Evolutionary conservation across 2,113 vertebrate species (phyloP).

Genomic region (Cromileptes altivelis): DNA sequence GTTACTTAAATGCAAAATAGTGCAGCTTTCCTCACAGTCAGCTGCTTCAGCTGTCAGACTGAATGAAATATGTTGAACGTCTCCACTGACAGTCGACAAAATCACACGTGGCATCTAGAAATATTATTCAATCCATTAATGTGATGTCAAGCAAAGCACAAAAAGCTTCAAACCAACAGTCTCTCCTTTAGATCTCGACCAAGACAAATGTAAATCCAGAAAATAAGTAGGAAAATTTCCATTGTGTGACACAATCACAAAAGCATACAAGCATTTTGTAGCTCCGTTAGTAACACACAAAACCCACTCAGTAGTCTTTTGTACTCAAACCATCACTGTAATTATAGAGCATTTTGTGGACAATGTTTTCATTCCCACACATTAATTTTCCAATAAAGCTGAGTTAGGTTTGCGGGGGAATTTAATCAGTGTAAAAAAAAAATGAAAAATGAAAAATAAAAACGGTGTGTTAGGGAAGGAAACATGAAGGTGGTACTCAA

Average conservation of each 20-base stretch:
- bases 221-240: slow-evolving; percentile 1
- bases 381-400: slow-evolving; percentile 78
- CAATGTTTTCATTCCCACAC: slow-evolving; percentile 65
- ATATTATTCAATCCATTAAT: not conserved
- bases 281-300: slow-evolving; percentile 15
- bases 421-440: slow-evolving; percentile 72
- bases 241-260: not conserved
- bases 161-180: slow-evolving; percentile 4
- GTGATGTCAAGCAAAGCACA: slow-evolving; percentile 8
- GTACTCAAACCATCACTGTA: slow-evolving; percentile 57
- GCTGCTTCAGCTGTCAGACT: not conserved
- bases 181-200: not conserved
- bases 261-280: slow-evolving; percentile 11
- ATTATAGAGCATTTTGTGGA: slow-evolving; percentile 67
- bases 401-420: slow-evolving; percentile 52
- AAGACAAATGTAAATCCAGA: slow-evolving; percentile 13
- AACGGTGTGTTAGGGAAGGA: slow-evolving; percentile 17
- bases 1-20: not conserved
- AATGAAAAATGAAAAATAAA: slow-evolving; percentile 21
- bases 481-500: slow-evolving; percentile 44
- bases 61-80: not conserved
- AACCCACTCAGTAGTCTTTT: slow-evolving; percentile 35
- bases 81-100: not conserved
- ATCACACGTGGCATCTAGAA: not conserved
- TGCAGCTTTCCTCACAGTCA: not conserved